These are phyloP conservation scores for Oscheius sp. DNA, from an alignment of 2,888 invertebrate genomes.

Conservation along the genomic window DNA sequence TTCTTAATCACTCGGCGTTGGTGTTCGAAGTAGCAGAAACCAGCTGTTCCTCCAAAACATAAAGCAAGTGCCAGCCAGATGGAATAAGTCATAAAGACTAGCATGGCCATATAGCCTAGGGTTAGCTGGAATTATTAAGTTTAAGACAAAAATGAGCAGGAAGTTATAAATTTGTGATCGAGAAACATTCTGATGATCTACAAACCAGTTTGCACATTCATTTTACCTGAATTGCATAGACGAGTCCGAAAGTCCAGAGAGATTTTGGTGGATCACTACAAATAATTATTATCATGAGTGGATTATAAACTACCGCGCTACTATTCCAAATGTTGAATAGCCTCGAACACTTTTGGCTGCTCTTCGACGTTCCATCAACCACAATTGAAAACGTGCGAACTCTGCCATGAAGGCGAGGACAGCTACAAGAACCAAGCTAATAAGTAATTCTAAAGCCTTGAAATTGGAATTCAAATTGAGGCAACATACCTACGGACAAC, in stretches of 20 bases:
- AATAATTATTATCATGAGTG: neutral
- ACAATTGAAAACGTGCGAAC: neutral
- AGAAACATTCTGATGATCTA: too few relatives aligned
- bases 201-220: neutral
- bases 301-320: neutral
- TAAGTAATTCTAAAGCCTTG: constrained; percentile 17
- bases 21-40: constrained; percentile 15
- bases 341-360: neutral
- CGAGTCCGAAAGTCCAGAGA: neutral
- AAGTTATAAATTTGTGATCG: too few relatives aligned
- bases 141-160: too few relatives aligned
- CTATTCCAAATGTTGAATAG: constrained; percentile 19
- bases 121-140: neutral
- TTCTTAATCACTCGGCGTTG: neutral
- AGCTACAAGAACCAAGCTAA: neutral
- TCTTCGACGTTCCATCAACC: neutral
- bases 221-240: constrained; percentile 8
- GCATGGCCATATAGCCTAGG: constrained; percentile 8
- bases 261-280: constrained; percentile 1
- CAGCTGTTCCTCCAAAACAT: constrained; percentile 19
- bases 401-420: neutral
- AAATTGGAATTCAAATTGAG: neutral
- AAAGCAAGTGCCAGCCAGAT: constrained; percentile 18
- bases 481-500: constrained; percentile 14
- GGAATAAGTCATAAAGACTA: constrained; percentile 19